These are phyloP conservation scores for Trichonephila inaurata DNA, from an alignment of 1,140 invertebrate species.

Conservation along the genomic window DNA sequence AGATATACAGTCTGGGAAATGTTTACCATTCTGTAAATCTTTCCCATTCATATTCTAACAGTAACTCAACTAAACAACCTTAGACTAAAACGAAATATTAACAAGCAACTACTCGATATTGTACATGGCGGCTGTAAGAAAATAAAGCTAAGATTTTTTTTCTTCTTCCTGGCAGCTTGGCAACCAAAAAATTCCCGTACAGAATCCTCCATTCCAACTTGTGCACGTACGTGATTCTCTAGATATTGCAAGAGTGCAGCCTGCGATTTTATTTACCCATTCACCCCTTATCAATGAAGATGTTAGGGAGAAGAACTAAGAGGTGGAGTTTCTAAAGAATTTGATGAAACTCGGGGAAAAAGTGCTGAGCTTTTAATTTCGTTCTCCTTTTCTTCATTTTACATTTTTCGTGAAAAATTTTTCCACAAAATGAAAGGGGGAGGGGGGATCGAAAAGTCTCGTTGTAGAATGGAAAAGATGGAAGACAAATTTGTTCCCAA, in stretches of 20 bases:
- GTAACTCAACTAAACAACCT: too few species aligned
- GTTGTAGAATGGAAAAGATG: neutral
- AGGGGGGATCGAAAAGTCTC: neutral
- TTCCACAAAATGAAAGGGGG: neutral
- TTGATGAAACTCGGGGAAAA: constrained; percentile 35
- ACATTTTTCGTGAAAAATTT: constrained; percentile 6
- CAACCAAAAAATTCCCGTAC: neutral
- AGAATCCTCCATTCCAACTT: neutral
- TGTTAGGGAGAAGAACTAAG: neutral
- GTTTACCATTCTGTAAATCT: too few species aligned
- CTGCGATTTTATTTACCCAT: neutral
- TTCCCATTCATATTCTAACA: too few species aligned
- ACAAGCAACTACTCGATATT: too few species aligned
- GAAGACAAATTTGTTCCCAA: constrained; percentile 44
- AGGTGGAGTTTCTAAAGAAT: constrained; percentile 39
- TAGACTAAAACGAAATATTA: too few species aligned
- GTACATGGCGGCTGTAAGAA: too few species aligned
- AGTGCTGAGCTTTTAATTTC: constrained; percentile 60
- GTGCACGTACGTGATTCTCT: neutral
- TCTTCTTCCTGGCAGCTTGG: too few species aligned
- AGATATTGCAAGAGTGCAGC: neutral
- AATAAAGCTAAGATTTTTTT: too few species aligned
- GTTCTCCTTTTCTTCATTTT: constrained; percentile 4
- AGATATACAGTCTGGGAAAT: too few species aligned
- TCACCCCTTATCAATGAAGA: constrained; percentile 34